phyloP scores from a whole-genome alignment of 2,797 vertebrate genomes.

The Heteromormyrus szaboi region DNA sequence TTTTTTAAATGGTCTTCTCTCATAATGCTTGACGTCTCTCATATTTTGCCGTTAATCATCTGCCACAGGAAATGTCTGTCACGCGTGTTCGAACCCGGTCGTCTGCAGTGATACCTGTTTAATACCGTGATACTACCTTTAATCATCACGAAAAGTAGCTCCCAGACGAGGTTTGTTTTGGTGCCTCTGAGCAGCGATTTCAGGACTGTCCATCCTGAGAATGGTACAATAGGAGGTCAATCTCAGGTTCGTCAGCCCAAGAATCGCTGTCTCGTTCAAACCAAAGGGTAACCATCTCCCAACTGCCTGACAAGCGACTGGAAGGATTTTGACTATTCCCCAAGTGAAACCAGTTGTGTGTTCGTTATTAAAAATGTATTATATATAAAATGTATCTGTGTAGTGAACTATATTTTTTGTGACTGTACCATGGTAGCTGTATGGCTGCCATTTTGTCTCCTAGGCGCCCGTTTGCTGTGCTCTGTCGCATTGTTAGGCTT shows the following conservation, averaged over 20 bases:
- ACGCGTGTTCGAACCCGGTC: not conserved
- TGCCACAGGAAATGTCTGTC: not conserved
- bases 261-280: slow-evolving; percentile 65
- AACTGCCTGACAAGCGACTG: not conserved
- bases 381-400: not conserved
- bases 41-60: not conserved
- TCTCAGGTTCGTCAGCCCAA: slow-evolving; percentile 97
- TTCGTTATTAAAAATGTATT: not conserved
- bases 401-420: not conserved
- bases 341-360: not conserved
- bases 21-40: not conserved
- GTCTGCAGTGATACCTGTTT: not conserved
- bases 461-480: not conserved
- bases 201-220: slow-evolving; percentile 94
- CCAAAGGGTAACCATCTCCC: not conserved
- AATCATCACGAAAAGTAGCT: not conserved
- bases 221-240: slow-evolving; percentile 76
- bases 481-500: not conserved
- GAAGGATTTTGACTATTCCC: not conserved
- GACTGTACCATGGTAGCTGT: not conserved
- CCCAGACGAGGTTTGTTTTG: not conserved
- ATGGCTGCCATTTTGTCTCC: not conserved
- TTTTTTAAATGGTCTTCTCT: not conserved
- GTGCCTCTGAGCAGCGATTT: slow-evolving; percentile 61
- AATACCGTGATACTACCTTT: not conserved